These are phyloP conservation scores for Meloe dianella DNA, from an alignment of 2,888 invertebrate genomes.

Conservation along the genomic window DNA sequence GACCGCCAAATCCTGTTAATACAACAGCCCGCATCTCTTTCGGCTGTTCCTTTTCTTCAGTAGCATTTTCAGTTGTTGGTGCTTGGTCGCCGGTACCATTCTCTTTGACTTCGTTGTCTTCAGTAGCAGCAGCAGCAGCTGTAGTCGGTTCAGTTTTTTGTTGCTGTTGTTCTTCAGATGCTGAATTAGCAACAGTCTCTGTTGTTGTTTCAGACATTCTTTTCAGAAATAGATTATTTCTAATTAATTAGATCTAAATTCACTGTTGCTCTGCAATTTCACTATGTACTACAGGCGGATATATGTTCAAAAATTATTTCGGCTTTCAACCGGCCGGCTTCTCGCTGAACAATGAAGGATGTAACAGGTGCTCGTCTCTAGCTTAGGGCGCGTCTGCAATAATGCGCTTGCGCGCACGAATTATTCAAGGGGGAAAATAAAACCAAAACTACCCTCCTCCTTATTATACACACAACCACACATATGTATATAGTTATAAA, in stretches of 20 bases:
- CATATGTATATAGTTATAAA: neutral
- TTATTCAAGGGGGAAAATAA: constrained; percentile 28
- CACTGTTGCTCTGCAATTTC: constrained; percentile 11
- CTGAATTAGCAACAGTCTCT: constrained; percentile 39
- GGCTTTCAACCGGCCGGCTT: constrained; percentile 44
- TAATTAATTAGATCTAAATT: neutral
- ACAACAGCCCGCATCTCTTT: constrained; percentile 88
- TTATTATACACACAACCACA: neutral
- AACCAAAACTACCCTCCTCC: constrained; percentile 42
- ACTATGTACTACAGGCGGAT: constrained; percentile 22
- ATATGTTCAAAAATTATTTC: constrained; percentile 13
- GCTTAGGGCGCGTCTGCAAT: constrained; percentile 53
- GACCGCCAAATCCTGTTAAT: constrained; percentile 83
- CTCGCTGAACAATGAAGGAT: constrained; percentile 48
- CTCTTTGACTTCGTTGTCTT: constrained; percentile 54
- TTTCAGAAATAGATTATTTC: constrained; percentile 14
- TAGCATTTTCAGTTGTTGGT: constrained; percentile 45
- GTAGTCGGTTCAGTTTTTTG: constrained; percentile 42
- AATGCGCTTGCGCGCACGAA: constrained; percentile 47
- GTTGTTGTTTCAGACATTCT: constrained; percentile 51
- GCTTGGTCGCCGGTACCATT: constrained; percentile 60
- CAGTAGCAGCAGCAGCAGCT: constrained; percentile 20
- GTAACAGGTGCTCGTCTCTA: constrained; percentile 52
- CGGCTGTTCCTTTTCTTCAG: constrained; percentile 63
- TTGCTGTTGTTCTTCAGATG: constrained; percentile 45